Percentiles rank a stretch among this genome's conserved stretches.
These are phyloP conservation scores for Argyresthia albistria DNA, from an alignment of 2,888 invertebrate genomes.

Conservation along the genomic window DNA sequence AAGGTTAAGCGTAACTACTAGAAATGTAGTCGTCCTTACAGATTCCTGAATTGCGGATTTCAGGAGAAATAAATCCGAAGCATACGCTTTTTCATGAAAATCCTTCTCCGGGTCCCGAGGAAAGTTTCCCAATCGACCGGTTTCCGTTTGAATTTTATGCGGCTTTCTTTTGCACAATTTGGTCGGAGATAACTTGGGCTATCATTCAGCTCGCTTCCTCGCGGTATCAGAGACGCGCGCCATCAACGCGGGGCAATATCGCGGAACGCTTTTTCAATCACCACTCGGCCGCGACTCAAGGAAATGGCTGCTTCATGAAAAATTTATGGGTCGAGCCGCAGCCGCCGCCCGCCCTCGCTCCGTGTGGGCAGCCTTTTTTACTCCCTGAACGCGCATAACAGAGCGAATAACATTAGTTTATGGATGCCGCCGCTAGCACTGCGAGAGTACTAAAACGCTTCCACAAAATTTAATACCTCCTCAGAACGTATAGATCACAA, in stretches of 20 bases:
- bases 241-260: slow-evolving; percentile 35
- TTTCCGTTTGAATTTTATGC: too few relatives aligned
- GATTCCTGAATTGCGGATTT: too few relatives aligned
- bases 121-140: too few relatives aligned
- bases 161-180: too few relatives aligned
- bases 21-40: too few relatives aligned
- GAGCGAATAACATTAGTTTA: slow-evolving; percentile 62
- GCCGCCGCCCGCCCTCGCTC: slow-evolving; percentile 4
- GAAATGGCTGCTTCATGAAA: slow-evolving; percentile 55
- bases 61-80: too few relatives aligned
- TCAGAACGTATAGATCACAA: slow-evolving; percentile 22
- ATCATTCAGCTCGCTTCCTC: not conserved
- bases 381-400: slow-evolving; percentile 46
- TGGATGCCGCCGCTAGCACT: slow-evolving; percentile 29
- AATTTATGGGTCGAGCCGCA: slow-evolving; percentile 44
- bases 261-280: slow-evolving; percentile 57
- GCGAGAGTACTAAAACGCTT: slow-evolving; percentile 34
- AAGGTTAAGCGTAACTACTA: too few relatives aligned
- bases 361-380: slow-evolving; percentile 22
- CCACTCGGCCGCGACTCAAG: slow-evolving; percentile 30
- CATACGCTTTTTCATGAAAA: not conserved
- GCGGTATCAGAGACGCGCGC: slow-evolving; percentile 9
- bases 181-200: too few relatives aligned
- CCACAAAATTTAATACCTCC: slow-evolving; percentile 31
- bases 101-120: not conserved